These are phyloP conservation scores for Rostratula benghalensis DNA, from an alignment of 2,113 vertebrate species.

Conservation along the genomic window DNA sequence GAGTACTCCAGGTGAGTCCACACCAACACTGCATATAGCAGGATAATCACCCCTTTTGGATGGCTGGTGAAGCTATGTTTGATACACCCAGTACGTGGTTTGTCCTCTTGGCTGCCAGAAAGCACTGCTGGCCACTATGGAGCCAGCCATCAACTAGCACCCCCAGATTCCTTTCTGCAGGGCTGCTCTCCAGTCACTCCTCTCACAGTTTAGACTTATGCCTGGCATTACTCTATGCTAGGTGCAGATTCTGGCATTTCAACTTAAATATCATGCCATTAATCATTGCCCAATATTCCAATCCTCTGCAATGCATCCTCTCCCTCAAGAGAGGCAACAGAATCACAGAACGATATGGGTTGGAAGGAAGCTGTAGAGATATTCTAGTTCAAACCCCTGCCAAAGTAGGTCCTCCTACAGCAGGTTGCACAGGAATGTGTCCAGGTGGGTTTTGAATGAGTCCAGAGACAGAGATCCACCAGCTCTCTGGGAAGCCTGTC, in stretches of 20 bases:
- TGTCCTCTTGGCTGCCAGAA: not conserved
- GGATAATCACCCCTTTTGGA: no score
- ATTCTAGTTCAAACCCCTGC: no score
- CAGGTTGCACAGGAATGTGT: no score
- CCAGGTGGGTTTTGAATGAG: no score
- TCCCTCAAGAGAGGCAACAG: not conserved
- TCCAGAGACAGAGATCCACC: no score
- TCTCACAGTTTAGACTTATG: fast-evolving
- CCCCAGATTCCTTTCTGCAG: not conserved
- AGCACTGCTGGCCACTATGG: fast-evolving
- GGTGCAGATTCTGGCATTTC: not conserved
- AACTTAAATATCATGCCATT: not conserved
- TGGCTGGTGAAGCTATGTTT: no score
- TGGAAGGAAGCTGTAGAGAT: no score
- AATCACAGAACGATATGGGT: no score
- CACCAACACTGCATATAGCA: fast-evolving
- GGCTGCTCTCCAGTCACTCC: not conserved
- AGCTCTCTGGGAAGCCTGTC: no score
- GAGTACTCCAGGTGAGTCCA: not conserved
- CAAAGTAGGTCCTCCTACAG: no score
- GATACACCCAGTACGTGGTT: not conserved
- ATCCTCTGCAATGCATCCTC: not conserved
- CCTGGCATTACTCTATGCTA: fast-evolving
- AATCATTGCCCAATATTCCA: not conserved
- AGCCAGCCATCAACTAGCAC: not conserved